Conservation (phyloP, 2,888 invertebrate species). For the Argynnis bischoffii region DNA sequence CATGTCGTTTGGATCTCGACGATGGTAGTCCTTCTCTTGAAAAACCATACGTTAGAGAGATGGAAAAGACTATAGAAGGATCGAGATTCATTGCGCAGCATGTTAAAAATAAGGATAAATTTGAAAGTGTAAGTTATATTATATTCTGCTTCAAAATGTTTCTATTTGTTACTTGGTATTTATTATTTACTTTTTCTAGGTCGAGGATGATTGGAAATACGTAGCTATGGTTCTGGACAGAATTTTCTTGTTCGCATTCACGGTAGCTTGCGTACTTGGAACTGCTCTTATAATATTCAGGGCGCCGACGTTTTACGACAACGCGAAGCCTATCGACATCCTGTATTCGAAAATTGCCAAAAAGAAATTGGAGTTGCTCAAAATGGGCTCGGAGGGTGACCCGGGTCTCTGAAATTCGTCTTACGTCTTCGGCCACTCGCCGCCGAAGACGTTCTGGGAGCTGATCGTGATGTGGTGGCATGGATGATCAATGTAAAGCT, state of each 20-base stretch:
- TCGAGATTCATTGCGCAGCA: slow-evolving; percentile 97
- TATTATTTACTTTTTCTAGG: slow-evolving; percentile 77
- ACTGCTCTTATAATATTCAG: slow-evolving; percentile 93
- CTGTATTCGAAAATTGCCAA: slow-evolving; percentile 95
- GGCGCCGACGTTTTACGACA: slow-evolving; percentile 96
- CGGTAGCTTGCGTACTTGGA: slow-evolving; percentile 95
- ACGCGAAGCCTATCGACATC: slow-evolving; percentile 93
- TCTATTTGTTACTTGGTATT: too few species aligned
- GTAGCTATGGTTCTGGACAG: slow-evolving; percentile 98
- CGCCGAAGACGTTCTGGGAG: slow-evolving; percentile 85
- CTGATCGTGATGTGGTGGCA: slow-evolving; percentile 82
- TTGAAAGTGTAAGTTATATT: slow-evolving; percentile 91
- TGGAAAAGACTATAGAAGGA: slow-evolving; percentile 96
- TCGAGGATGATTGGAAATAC: slow-evolving; percentile 99
- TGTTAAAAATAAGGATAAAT: slow-evolving; percentile 96
- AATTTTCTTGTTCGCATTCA: slow-evolving; percentile 97
- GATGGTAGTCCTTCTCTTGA: slow-evolving; percentile 90
- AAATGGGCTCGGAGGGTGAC: slow-evolving; percentile 90
- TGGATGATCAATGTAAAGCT: slow-evolving; percentile 77
- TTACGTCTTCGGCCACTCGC: slow-evolving; percentile 86
- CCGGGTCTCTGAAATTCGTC: slow-evolving; percentile 86
- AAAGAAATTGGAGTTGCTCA: slow-evolving; percentile 92
- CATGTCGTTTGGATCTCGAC: slow-evolving; percentile 83
- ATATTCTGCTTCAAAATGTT: background rate
- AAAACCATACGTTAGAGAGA: slow-evolving; percentile 90